phyloP scores from a whole-genome alignment of 2,113 vertebrate species.

The Cynopterus brachyotis region DNA sequence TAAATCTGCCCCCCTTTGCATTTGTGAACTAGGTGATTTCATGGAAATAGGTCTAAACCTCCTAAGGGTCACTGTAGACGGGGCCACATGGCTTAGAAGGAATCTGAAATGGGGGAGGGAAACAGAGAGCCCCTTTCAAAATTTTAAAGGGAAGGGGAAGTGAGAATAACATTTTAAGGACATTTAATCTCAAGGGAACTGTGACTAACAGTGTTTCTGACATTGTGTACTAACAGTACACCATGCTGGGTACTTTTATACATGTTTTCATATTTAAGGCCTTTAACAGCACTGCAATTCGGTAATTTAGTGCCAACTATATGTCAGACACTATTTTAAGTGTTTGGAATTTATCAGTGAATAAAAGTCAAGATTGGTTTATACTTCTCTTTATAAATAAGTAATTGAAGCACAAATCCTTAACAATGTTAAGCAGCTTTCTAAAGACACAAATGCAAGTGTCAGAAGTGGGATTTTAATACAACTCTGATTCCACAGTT shows the following conservation, averaged over 20 bases:
- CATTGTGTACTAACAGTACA: neutral
- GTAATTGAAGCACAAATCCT: neutral
- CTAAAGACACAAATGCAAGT: neutral
- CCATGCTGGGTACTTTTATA: neutral
- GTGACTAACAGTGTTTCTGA: neutral
- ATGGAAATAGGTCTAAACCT: neutral
- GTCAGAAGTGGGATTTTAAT: neutral
- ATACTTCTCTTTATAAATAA: neutral
- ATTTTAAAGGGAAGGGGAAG: constrained; percentile 26
- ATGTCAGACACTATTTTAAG: neutral
- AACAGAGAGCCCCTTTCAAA: neutral
- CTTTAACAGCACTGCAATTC: neutral
- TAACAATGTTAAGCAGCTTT: neutral
- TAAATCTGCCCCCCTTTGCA: neutral
- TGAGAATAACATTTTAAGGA: neutral
- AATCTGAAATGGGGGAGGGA: neutral
- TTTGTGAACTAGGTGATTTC: constrained; percentile 32
- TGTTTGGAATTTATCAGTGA: neutral
- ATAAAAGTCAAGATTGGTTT: neutral
- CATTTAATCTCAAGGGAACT: neutral
- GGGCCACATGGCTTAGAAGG: neutral
- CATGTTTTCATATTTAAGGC: neutral
- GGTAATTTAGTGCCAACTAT: neutral
- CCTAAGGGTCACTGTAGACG: neutral
- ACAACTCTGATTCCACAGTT: neutral